Percentiles rank a stretch among this genome's conserved stretches.
Conservation (phyloP, 2,888 invertebrate genomes). For the Anthophora plumipes region DNA sequence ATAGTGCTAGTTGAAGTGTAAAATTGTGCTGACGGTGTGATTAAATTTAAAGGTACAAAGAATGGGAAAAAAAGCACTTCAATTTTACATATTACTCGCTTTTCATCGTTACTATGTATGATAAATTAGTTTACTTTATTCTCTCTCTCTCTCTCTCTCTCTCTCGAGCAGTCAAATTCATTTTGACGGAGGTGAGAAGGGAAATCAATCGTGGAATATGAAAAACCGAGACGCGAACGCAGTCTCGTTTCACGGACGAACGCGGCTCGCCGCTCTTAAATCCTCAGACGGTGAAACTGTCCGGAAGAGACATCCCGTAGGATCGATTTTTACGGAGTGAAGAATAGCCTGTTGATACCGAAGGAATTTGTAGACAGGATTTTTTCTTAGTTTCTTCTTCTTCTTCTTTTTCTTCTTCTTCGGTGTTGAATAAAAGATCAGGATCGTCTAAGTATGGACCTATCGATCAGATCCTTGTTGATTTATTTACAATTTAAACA, state of each 20-base stretch:
- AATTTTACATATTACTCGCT: no score
- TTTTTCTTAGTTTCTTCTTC: neutral
- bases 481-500: neutral
- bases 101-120: no score
- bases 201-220: conserved; percentile 8
- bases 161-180: neutral
- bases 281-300: conserved; percentile 8
- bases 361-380: conserved; percentile 18
- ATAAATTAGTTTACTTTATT: no score
- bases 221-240: neutral
- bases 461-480: neutral
- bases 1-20: neutral
- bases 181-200: neutral
- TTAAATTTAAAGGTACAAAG: no score
- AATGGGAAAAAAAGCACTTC: no score
- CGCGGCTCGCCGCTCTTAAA: neutral
- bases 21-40: no score
- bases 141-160: neutral
- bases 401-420: neutral
- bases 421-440: neutral
- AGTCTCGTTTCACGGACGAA: neutral
- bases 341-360: conserved; percentile 19
- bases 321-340: conserved; percentile 21
- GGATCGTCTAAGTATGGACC: neutral
- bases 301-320: neutral